Evolutionary conservation across 2,113 vertebrate genomes (phyloP), one percentile per base, ranked within the genome.

Genomic region (Elgaria multicarinata): DNA sequence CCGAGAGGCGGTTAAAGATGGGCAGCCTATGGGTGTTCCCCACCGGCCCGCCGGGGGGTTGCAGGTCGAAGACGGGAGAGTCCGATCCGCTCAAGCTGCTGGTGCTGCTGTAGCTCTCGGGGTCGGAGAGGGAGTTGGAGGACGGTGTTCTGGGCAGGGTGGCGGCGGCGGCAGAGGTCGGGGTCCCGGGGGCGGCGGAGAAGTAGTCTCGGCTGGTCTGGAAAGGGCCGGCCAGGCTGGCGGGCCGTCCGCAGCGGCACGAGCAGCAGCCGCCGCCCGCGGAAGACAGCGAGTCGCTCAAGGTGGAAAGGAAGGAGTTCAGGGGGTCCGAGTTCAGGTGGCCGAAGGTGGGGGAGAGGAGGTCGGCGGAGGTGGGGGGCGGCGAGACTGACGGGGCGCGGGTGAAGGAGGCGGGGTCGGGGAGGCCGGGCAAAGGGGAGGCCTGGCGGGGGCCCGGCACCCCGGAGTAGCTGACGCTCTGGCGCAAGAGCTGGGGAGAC

Each of bases 391-490:
- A 98, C 1, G 97, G 94, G 0, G 98, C 98, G 20, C 98, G 97
- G 91, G 96, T 95, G 80, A 98, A 98, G 1, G 93, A 97, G 53
- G 98, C 92, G 0, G 95, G 94, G 62, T 98, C 98, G 1, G 95
- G 96, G 64, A 94, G 20, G 3, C 91, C 64, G 62, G 94, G 90
- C 26, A 97, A 97, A 0, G 98, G 98, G 0, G 98, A 97, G 0
- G 95, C 83, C n/a, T 96, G 94, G 86, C 97, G 96, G 14, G 96
- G 93, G 0, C 93, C 95, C 16, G 97, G 93, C 91, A 98, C 97
- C 16, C 98, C 98, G 0, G 97, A 97, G 62, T 98, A 98, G 93
- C 98, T 99, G 92, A 98, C 92, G 55, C 98, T 98, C 89, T 98
- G 98, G 18, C 97, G 2, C 98, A 93, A 0, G 97, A 3, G 31